phyloP scores from a whole-genome alignment of 2,113 vertebrate species.

The Chauna torquata region DNA sequence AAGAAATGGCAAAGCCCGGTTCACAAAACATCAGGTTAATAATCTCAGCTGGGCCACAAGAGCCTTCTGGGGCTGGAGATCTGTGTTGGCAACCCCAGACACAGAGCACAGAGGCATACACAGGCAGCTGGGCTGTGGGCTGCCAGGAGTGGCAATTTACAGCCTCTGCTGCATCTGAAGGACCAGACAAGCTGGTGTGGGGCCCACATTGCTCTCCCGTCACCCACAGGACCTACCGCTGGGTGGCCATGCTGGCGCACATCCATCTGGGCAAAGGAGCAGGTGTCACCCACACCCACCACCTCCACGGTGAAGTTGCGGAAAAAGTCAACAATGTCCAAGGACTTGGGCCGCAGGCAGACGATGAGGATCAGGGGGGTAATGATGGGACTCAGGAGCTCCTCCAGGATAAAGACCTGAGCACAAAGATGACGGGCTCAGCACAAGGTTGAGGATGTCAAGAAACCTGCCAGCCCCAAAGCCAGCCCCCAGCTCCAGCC shows the following conservation, averaged over 20 bases:
- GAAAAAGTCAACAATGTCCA: constrained; percentile 99
- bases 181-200: neutral
- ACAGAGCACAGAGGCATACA: neutral
- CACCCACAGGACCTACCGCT: constrained; percentile 77
- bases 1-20: neutral
- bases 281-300: constrained; percentile 95
- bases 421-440: neutral
- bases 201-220: neutral
- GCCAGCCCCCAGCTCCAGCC: neutral
- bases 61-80: neutral
- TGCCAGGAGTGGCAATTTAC: neutral
- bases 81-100: neutral
- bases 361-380: constrained; percentile 97
- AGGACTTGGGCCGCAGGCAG: constrained; percentile 91
- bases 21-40: neutral
- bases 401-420: constrained; percentile 96
- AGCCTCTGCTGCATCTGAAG: neutral
- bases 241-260: constrained; percentile 97
- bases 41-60: neutral
- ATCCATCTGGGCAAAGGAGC: constrained; percentile 99
- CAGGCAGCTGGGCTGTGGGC: neutral
- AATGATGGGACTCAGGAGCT: constrained; percentile 94
- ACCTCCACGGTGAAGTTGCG: constrained; percentile 98
- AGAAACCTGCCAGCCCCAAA: neutral
- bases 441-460: neutral